Evolutionary conservation across 2,113 vertebrate genomes (phyloP).

Genomic region (Antidorcas marsupialis): DNA sequence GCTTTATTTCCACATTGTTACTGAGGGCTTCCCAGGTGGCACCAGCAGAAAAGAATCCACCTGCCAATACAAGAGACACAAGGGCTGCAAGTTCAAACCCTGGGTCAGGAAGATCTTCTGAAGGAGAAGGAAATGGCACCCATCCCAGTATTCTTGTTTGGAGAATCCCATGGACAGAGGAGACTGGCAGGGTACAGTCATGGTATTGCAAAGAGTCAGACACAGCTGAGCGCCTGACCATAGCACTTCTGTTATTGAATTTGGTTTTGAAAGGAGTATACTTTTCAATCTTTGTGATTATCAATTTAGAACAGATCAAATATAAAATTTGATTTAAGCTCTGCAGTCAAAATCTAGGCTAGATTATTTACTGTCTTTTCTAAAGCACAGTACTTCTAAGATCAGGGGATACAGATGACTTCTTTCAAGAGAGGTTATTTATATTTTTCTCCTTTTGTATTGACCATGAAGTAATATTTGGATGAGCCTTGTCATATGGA

Average conservation of each 20-base stretch:
- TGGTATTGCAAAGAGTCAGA: neutral
- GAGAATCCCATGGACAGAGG: neutral
- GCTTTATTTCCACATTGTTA: neutral
- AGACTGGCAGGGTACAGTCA: neutral
- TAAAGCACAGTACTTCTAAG: neutral
- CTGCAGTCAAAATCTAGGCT: neutral
- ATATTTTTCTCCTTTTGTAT: constrained; percentile 17
- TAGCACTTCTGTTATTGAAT: neutral
- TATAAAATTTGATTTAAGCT: constrained; percentile 9
- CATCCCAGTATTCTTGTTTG: neutral
- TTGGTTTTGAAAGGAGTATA: constrained; percentile 6
- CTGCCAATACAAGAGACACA: neutral
- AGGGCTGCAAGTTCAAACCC: neutral
- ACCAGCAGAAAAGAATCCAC: neutral
- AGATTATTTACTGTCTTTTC: neutral
- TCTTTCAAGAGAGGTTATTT: neutral
- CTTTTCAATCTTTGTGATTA: neutral
- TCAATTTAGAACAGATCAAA: neutral
- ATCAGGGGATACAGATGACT: neutral
- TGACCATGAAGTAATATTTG: neutral
- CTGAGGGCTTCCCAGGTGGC: neutral
- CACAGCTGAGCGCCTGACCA: neutral
- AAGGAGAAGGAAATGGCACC: neutral
- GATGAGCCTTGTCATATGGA: neutral
- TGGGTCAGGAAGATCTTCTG: neutral